Evolutionary conservation across 1,140 invertebrate species (phyloP).

Genomic region (Megalopta genalis): DNA sequence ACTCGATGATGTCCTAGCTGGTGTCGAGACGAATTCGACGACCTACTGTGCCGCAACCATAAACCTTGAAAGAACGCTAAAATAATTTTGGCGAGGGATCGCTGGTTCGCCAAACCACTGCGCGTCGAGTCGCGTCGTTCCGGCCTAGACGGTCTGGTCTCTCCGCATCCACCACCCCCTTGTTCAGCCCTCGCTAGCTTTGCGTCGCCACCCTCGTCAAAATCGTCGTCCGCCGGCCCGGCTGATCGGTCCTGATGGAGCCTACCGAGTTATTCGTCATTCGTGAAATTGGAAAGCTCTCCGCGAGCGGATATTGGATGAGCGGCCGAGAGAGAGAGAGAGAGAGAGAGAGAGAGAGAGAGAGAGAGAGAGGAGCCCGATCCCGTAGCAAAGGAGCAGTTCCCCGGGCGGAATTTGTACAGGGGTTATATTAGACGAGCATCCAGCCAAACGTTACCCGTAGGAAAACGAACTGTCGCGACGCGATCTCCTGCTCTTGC

Average conservation of each 20-base stretch:
- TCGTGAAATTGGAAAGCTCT: conserved; percentile 52
- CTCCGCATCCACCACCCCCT: too few relatives aligned
- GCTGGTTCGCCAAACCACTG: too few relatives aligned
- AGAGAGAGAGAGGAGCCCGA: conserved; percentile 11
- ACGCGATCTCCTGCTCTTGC: not conserved
- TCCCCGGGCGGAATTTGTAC: not conserved
- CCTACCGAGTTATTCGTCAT: conserved; percentile 47
- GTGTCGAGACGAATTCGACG: too few relatives aligned
- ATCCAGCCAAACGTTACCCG: not conserved
- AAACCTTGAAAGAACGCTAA: too few relatives aligned
- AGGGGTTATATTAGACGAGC: conserved; percentile 19
- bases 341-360: not conserved
- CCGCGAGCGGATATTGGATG: conserved; percentile 46
- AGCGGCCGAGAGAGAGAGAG: not conserved
- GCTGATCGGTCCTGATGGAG: conserved; percentile 35
- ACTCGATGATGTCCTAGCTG: too few relatives aligned
- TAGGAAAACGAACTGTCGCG: conserved; percentile 12
- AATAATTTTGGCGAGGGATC: too few relatives aligned
- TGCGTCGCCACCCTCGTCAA: conserved; percentile 2
- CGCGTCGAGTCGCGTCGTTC: too few relatives aligned
- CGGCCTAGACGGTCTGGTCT: too few relatives aligned
- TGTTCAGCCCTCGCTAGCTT: too few relatives aligned
- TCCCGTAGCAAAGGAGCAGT: conserved; percentile 13
- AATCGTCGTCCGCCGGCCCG: conserved; percentile 14
- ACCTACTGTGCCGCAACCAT: too few relatives aligned